Evolutionary conservation across 2,797 vertebrate species (phyloP), one percentile per base, ranked within the genome.

Genomic region (Enteromius thamalakanensis): DNA sequence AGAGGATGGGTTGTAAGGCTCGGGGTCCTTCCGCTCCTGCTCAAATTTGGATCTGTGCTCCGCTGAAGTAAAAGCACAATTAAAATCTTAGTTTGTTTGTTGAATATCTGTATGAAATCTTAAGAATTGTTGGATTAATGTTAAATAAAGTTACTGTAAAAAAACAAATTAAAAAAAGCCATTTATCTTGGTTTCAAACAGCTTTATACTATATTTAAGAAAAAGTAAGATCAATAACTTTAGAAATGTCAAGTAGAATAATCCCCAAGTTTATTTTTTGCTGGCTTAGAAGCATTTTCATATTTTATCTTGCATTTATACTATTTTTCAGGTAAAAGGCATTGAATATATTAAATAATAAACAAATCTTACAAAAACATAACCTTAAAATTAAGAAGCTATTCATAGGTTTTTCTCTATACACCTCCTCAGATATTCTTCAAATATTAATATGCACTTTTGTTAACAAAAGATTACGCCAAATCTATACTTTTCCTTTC

Each of bases 31-130:
- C 83, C 97, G 94, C 86, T 99, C 98, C 86, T 93, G 94, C 87
- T 99, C 98, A 90, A 98, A 99, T 88, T 99, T 99, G 10, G 96
- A 96, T 92, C 97, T 94, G 90, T 99, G 98, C 62, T 99, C 98
- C 96, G 92, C 74, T 51, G 17, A 72, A 85, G 32, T 82, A 40
- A 26, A 55, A 71, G 34, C 62, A 64, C 40, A 80, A 6, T 62
- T 17, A 10, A 60, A 68, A 70, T 15, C 1, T 42, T 42, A 42
- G 42, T 29, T 75, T 42, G 0, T 23, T 58, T 40, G 11, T 26
- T 45, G 12, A 70, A 69, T 23, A 70, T 23, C 23, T n/a, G 14
- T 21, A 6, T 26, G 1, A 29, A 68, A 37, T 34, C 45, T 26
- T 19, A 23, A 42, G 1, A 53, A 4, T 21, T 23, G 42, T 51